Evolutionary conservation across 2,888 invertebrate species (phyloP), one percentile per base, ranked within the genome.

Genomic region (Callyntrura sp.): DNA sequence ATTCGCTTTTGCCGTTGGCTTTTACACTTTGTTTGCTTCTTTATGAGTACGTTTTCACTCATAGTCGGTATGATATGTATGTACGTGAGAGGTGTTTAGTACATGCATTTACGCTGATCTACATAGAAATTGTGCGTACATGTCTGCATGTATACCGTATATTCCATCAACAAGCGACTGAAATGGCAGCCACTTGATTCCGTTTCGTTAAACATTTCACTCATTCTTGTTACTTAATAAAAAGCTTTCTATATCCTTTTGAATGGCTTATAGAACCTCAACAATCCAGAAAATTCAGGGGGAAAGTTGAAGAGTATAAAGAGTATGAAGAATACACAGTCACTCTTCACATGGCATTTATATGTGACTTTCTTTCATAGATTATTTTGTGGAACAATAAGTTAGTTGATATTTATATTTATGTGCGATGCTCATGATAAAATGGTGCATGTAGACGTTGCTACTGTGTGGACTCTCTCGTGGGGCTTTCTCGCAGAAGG

Each of bases 131-230:
- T 35, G 35, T 35, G 35, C 6, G 35, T 35, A 35, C 35, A 35
- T 35, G 6, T 35, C 35, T 35, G 6, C 2, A 4, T 4, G 35
- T 35, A 35, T 35, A 2, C 3, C 35, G 2, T 35, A 35, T 35
- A 35, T 35, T 35, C 6, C 35, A 35, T 35, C 23, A 25, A 14
- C 12, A 43, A 70, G 14, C 14, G 20, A 48, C 48, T 48, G 76
- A 68, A n/a, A 51, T 76, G 57, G 55, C 57, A 79, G 14, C 35
- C 55, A 84, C 84, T 84, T 84, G 68, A 84, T 84, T 84, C 70
- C 70, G 55, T 84, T 68, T 84, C 84, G 73, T 84, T 84, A 43
- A 51, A 28, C 70, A 23, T 48, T 62, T 55, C 55, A 68, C 48
- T 65, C 28, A 28, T 65, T 14, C 65, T 35, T 35, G 35, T 35